These are phyloP conservation scores for Condylostylus longicornis DNA, from an alignment of 1,140 invertebrate genomes.

Conservation along the genomic window DNA sequence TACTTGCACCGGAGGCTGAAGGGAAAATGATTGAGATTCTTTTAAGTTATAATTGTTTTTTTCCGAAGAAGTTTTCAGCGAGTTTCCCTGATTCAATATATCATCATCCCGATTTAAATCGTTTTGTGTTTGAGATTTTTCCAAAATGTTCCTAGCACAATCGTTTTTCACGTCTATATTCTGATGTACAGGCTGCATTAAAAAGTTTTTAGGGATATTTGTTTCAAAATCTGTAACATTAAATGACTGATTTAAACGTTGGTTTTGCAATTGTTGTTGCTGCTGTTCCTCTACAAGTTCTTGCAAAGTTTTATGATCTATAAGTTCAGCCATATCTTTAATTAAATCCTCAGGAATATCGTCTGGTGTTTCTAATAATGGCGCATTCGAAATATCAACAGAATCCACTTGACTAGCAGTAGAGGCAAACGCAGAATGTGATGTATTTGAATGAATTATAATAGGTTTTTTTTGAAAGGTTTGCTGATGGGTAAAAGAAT, in stretches of 20 bases:
- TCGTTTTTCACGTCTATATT: no score
- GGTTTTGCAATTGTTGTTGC: slow-evolving; percentile 15
- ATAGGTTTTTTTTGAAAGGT: no score
- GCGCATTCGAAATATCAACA: slow-evolving; percentile 16
- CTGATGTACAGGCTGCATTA: no score
- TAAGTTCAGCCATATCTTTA: slow-evolving; percentile 48
- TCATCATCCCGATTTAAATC: no score
- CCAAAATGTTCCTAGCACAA: no score
- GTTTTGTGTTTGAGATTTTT: no score
- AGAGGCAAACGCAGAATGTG: neutral
- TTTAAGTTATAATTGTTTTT: no score
- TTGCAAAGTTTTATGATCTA: slow-evolving; percentile 48
- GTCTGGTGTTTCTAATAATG: slow-evolving; percentile 23
- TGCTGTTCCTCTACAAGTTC: slow-evolving; percentile 42
- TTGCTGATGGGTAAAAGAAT: no score
- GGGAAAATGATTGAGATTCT: slow-evolving; percentile 9
- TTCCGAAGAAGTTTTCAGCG: no score
- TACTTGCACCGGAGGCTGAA: slow-evolving; percentile 48
- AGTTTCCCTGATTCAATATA: no score
- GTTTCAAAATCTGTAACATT: neutral
- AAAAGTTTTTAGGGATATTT: no score
- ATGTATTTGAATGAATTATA: neutral
- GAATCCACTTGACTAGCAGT: slow-evolving; percentile 6
- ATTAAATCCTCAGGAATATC: slow-evolving; percentile 48
- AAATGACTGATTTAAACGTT: slow-evolving; percentile 2